Evolutionary conservation across 2,888 invertebrate genomes (phyloP).

Genomic region (Pyrocoelia pectoralis): DNA sequence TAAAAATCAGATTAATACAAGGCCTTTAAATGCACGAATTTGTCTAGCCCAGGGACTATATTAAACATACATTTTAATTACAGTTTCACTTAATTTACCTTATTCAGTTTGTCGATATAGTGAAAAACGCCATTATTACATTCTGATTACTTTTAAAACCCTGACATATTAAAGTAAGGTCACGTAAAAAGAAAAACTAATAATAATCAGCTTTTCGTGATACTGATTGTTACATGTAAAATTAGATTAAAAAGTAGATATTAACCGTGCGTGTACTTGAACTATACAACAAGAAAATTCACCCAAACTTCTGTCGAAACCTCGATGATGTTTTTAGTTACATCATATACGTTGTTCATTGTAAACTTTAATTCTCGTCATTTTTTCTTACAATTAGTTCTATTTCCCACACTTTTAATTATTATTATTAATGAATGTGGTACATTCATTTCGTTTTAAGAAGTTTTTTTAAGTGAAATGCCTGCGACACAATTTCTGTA

Average conservation of each 20-base stretch:
- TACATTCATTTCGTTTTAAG: not conserved
- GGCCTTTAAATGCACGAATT: too few species aligned
- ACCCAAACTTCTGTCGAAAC: not conserved
- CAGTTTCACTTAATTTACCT: too few species aligned
- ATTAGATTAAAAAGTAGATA: not conserved
- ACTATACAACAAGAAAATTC: not conserved
- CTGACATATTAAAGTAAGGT: constrained; percentile 11
- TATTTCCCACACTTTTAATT: not conserved
- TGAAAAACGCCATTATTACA: not conserved
- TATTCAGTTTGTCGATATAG: not conserved
- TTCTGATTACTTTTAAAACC: not conserved
- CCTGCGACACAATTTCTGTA: too few species aligned
- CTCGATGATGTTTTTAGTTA: not conserved
- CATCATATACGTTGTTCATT: not conserved
- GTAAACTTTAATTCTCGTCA: not conserved
- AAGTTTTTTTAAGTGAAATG: too few species aligned
- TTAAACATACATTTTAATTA: too few species aligned
- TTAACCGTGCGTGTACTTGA: not conserved
- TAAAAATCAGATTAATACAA: too few species aligned
- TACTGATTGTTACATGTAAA: not conserved
- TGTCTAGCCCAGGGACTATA: too few species aligned
- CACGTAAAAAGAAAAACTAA: not conserved
- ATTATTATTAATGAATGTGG: not conserved
- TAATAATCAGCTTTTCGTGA: constrained; percentile 3
- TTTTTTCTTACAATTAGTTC: not conserved